Conservation (phyloP, 2,888 invertebrate species). For the Volucella bombylans region DNA sequence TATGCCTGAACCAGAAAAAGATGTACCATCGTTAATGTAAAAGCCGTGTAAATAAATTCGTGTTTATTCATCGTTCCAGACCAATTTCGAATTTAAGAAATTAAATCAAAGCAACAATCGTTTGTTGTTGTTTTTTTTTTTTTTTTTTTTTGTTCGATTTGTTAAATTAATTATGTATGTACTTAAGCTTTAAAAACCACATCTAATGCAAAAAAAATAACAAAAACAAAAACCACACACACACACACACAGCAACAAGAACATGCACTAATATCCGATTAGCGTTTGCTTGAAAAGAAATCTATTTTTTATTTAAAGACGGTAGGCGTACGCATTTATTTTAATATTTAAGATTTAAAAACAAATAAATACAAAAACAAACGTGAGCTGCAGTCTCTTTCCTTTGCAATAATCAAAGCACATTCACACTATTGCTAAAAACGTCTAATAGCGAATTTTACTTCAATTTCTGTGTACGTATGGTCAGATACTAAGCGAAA, state of each 20-base stretch:
- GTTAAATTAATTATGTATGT: slow-evolving; percentile 4
- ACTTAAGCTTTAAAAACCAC: slow-evolving; percentile 12
- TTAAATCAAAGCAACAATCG: not conserved
- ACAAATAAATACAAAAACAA: slow-evolving; percentile 18
- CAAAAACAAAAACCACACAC: not conserved
- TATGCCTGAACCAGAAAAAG: slow-evolving; percentile 49
- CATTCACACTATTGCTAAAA: slow-evolving; percentile 43
- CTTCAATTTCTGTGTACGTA: slow-evolving; percentile 59
- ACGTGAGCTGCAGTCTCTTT: slow-evolving; percentile 36
- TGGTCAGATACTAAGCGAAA: slow-evolving; percentile 49
- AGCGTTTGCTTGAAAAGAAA: not conserved
- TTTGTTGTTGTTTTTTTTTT: not conserved
- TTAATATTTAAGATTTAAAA: not conserved
- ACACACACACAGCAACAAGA: too few species aligned
- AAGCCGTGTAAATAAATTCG: slow-evolving; percentile 4
- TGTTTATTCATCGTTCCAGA: slow-evolving; percentile 43
- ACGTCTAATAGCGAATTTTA: slow-evolving; percentile 32
- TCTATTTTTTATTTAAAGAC: not conserved
- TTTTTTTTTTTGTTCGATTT: slow-evolving; percentile 3
- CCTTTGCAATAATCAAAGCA: slow-evolving; percentile 40
- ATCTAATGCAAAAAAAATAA: not conserved
- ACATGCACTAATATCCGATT: slow-evolving; percentile 3
- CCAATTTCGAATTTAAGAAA: not conserved
- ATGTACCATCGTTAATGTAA: slow-evolving; percentile 44
- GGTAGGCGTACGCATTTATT: slow-evolving; percentile 17